Base-by-base conservation (phyloP, 30 jellyfish, hydroid and myxozoan genomes). In the Hydractinia echinata region DNA sequence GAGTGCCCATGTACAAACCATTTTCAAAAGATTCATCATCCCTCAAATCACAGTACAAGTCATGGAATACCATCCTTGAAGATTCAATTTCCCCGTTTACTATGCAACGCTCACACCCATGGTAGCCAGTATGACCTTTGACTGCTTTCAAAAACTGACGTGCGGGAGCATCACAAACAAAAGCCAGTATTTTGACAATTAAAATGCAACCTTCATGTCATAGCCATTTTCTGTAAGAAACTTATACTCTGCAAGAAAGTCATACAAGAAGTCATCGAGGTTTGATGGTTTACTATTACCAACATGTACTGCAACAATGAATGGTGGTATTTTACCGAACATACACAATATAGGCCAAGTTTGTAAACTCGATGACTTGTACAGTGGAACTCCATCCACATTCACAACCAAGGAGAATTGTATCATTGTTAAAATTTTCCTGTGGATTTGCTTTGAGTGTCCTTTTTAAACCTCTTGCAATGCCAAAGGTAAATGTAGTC, bases 351-450 rank as follows among this genome's bases (percentile, higher is more conserved):
- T 79, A 20, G 86, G 86, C 86, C 86, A 79, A 18, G 54, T 15
- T 53, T 56, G 64, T 16, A 79, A 39, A 56, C 19, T 56, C 39
- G 86, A 79, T 20, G 84, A 7, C 52, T 79, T 79, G 62, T 19
- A 79, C 18, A 79, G 49, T 56, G 86, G 86, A 16, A 79, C 64
- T 56, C 86, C 86, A 79, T 79, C 86, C 18, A 79, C 77, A 61
- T 79, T 79, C 52, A 79, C 52, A 61, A 18, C 77, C 66, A 79
- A 61, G 13, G 48, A 14, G n/a, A 61, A 79, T 79, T 79, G 68
- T 56, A 56, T 56, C n/a, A 56, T 56, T 56, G 10, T 56, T n/a
- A 56, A 56, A 56, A 56, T 56, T 56, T 9, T 56, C 10, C 10
- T 10, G n/a, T 9, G 68, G 68, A n/a, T 56, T 56, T 56, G 10